These are phyloP conservation scores for Palythoa heliodiscus DNA, from an alignment of 92 coral and sea anemone genomes.

Conservation along the genomic window DNA sequence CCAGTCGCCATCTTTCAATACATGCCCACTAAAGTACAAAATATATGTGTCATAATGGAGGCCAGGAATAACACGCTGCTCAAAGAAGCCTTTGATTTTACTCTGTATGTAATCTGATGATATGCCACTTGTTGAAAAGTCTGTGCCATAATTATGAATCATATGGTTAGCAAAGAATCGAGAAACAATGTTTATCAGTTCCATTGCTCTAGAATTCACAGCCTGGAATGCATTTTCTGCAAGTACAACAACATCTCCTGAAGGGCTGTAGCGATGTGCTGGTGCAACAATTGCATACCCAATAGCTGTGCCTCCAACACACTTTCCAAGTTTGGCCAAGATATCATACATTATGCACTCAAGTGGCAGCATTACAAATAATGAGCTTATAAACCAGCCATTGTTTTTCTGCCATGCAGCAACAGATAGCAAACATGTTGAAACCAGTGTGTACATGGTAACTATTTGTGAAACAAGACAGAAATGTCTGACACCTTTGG, in stretches of 20 bases:
- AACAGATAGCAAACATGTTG: conserved; percentile 68
- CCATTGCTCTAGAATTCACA: conserved; percentile 82
- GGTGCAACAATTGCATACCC: conserved; percentile 98
- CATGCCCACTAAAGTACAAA: conserved; percentile 96
- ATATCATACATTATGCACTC: conserved; percentile 87
- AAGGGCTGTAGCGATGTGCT: conserved; percentile 78
- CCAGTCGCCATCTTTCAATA: conserved; percentile 82
- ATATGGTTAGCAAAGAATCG: conserved; percentile 90
- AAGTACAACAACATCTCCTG: conserved; percentile 73
- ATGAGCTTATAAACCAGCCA: conserved; percentile 78
- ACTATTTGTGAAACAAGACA: conserved; percentile 93
- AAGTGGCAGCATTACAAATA: conserved; percentile 83
- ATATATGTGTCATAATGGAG: conserved; percentile 92
- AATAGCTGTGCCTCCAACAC: conserved; percentile 97
- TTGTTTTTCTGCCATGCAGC: conserved; percentile 89
- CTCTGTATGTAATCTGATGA: conserved; percentile 72
- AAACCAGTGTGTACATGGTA: conserved; percentile 76
- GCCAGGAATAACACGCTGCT: conserved; percentile 89
- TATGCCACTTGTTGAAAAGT: conserved; percentile 93
- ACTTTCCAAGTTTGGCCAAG: conserved; percentile 88
- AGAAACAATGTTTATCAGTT: conserved; percentile 74
- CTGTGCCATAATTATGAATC: conserved; percentile 97
- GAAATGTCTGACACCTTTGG: conserved; percentile 92
- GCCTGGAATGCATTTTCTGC: conserved; percentile 84
- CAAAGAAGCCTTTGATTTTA: conserved; percentile 84